Base-by-base conservation (phyloP, 2,113 vertebrate genomes). In the Pelobates fuscus region DNA sequence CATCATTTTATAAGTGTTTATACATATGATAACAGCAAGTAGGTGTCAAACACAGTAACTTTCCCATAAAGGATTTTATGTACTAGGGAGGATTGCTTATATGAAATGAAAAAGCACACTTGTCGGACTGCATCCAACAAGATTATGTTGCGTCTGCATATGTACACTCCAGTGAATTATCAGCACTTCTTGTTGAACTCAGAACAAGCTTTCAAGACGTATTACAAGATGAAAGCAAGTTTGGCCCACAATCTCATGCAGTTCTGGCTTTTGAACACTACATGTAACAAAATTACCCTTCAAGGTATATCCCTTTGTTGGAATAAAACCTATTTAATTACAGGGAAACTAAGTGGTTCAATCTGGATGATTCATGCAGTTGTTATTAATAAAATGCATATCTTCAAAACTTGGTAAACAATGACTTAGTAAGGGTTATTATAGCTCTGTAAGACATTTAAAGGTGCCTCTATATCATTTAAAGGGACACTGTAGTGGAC, bases 61-160 rank as follows among this genome's bases (percentile, higher is more conserved):
- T 65, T 65, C 21, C 32, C 62, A 65, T 43, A 65, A 65, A 65
- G 62, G 21, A 14, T 65, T 23, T 43, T 41, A 43, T 65, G 30
- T 41, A 11, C 24, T 29, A 37, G 41, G 65, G 37, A 41, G 46
- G 46, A 52, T 27, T 59, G 64, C 21, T 26, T 29, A 26, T 60
- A 26, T 27, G 25, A 29, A 60, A 60, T 60, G 26, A 60, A 60
- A 46, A 1, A 37, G 12, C 10, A 18, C 4, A 1, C 1, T 3
- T 15, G 43, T 49, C 17, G 78, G 27, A 41, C 0, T 20, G 44
- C 20, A 62, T 24, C 67, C 30, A 41, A 37, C 2, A 25, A 60
- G 57, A 60, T 60, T 25, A 60, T 14, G 24, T 27, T 27, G 24
- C 5, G n/a, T 24, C 4, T 60, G 25, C 25, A 60, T 11, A 14